Evolutionary conservation across 2,113 vertebrate genomes (phyloP).

Genomic region (Oncorhynchus gorbuscha): DNA sequence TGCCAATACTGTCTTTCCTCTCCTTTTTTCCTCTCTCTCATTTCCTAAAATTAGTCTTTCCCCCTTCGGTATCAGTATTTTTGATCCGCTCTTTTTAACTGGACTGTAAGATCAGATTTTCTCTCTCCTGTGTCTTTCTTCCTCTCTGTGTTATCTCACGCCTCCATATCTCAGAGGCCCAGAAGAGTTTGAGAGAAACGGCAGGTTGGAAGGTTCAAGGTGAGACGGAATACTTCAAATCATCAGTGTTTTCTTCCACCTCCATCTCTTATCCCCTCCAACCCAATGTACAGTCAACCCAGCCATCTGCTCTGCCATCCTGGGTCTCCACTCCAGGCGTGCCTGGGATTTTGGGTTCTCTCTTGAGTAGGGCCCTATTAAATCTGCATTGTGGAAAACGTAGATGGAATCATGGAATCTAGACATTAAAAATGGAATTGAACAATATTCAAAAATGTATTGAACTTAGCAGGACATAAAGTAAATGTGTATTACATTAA

Average conservation of each 20-base stretch:
- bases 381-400: no score
- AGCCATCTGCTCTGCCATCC: neutral
- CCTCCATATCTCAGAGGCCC: slow-evolving; percentile 84
- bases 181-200: slow-evolving; percentile 97
- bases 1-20: neutral
- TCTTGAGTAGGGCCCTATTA: no score
- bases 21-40: neutral
- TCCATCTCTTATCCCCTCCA: neutral
- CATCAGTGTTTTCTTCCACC: neutral
- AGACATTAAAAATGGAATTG: no score
- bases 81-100: neutral
- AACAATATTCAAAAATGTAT: no score
- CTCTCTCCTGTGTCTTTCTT: slow-evolving; percentile 64
- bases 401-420: no score
- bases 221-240: slow-evolving; percentile 74
- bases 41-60: neutral
- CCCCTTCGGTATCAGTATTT: neutral
- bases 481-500: no score
- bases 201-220: slow-evolving; percentile 99
- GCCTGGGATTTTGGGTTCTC: no score
- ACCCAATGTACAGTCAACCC: neutral
- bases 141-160: slow-evolving; percentile 57
- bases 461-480: no score
- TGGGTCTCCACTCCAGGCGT: no score
- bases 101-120: slow-evolving; percentile 58